Conservation (phyloP, 2,113 vertebrate genomes). For the Gobius niger region DNA sequence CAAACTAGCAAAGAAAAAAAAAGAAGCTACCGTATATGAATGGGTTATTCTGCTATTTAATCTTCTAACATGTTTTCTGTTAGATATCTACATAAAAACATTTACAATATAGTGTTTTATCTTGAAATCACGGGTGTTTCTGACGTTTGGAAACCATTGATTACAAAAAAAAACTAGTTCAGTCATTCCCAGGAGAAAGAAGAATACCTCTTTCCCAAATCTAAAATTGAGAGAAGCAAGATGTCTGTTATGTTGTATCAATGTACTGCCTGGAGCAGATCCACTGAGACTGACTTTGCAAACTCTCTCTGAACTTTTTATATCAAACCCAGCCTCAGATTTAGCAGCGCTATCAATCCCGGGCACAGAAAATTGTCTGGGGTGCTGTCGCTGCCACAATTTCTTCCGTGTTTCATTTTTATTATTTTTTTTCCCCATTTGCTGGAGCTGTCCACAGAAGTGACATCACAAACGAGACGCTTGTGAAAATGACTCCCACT, state of each 20-base stretch:
- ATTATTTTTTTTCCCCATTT: conserved; percentile 26
- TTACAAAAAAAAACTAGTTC: neutral
- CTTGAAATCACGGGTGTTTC: too few species aligned
- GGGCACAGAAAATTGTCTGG: conserved; percentile 19
- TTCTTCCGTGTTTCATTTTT: conserved; percentile 35
- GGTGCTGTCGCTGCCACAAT: conserved; percentile 37
- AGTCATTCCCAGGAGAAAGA: conserved; percentile 22
- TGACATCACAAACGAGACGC: conserved; percentile 53
- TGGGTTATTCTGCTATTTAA: too few species aligned
- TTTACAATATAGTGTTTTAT: too few species aligned
- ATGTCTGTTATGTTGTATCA: conserved; percentile 57
- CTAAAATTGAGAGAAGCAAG: conserved; percentile 46
- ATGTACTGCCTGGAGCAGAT: conserved; percentile 45
- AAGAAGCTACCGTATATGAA: too few species aligned
- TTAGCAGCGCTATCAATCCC: conserved; percentile 53
- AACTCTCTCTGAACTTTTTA: conserved; percentile 55
- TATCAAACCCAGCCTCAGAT: conserved; percentile 51
- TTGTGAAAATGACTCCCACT: conserved; percentile 1
- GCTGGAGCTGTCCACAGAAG: conserved; percentile 30
- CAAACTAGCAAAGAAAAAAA: too few species aligned
- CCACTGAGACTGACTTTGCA: conserved; percentile 47
- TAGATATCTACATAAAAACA: too few species aligned
- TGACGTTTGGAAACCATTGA: too few species aligned
- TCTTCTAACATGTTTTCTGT: too few species aligned
- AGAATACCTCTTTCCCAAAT: conserved; percentile 33